These are phyloP conservation scores for Magallana gigas DNA, from an alignment of 1,140 invertebrate genomes.

Conservation along the genomic window DNA sequence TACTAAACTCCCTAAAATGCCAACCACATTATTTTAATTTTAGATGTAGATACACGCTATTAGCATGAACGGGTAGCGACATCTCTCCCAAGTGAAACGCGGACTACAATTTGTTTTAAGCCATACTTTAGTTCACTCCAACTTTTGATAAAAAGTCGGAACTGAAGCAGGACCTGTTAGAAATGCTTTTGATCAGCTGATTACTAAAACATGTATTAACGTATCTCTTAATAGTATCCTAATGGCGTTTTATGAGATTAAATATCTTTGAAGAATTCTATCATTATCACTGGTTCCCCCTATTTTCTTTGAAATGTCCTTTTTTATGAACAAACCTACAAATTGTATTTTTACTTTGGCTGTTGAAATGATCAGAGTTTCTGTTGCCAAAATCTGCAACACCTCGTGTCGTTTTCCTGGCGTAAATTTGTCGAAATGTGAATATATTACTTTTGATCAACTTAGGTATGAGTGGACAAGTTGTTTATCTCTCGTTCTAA, in stretches of 20 bases:
- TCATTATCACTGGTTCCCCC: not conserved
- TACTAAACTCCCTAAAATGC: slow-evolving; percentile 6
- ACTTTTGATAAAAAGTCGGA: not conserved
- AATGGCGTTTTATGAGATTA: slow-evolving; percentile 34
- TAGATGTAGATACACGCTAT: slow-evolving; percentile 14
- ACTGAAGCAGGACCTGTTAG: slow-evolving; percentile 26
- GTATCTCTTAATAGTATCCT: slow-evolving; percentile 25
- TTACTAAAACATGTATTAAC: not conserved
- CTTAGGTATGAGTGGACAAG: slow-evolving; percentile 9
- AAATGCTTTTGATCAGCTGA: slow-evolving; percentile 7
- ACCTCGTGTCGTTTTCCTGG: not conserved
- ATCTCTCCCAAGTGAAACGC: not conserved
- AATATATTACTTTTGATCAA: slow-evolving; percentile 33
- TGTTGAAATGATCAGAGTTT: not conserved
- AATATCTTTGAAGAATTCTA: slow-evolving; percentile 22
- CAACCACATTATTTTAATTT: not conserved
- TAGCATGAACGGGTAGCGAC: not conserved
- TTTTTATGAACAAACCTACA: not conserved
- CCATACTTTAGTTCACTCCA: not conserved
- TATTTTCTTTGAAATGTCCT: not conserved
- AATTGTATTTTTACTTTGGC: not conserved
- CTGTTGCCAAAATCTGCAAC: not conserved
- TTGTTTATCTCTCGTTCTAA: slow-evolving; percentile 17
- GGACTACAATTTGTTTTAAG: slow-evolving; percentile 21
- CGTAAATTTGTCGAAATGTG: slow-evolving; percentile 23